phyloP scores from a whole-genome alignment of 23 tunicate genomes.

The Phallusia fumigata region DNA sequence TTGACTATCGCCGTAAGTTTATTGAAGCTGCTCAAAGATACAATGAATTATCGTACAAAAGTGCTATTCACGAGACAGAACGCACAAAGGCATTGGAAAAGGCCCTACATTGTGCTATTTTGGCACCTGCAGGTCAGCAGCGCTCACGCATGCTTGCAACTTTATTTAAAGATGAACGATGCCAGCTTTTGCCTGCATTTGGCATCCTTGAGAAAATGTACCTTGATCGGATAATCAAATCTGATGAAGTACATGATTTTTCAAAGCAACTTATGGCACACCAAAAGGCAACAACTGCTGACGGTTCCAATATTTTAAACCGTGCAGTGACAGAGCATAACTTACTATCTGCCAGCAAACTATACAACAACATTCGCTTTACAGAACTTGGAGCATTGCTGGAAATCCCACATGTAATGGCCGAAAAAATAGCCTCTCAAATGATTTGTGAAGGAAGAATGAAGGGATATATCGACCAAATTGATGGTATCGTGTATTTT shows the following conservation, averaged over 20 bases:
- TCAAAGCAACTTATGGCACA: constrained; percentile 83
- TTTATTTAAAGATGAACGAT: constrained; percentile 88
- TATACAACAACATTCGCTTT: constrained; percentile 83
- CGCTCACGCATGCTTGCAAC: constrained; percentile 89
- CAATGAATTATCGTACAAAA: constrained; percentile 88
- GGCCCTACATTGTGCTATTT: constrained; percentile 92
- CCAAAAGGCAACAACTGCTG: constrained; percentile 83
- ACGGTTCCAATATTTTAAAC: constrained; percentile 78
- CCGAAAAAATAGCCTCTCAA: constrained; percentile 87
- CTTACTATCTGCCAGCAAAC: constrained; percentile 86
- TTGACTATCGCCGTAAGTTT: constrained; percentile 89
- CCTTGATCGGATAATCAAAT: constrained; percentile 79
- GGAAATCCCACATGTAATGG: constrained; percentile 77
- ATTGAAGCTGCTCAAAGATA: constrained; percentile 94
- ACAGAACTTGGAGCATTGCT: constrained; percentile 77
- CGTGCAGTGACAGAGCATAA: constrained; percentile 93
- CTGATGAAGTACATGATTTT: constrained; percentile 82
- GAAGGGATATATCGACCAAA: constrained; percentile 94
- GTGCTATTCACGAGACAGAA: constrained; percentile 77
- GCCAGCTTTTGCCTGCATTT: constrained; percentile 76
- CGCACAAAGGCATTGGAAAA: constrained; percentile 85
- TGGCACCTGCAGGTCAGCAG: constrained; percentile 93
- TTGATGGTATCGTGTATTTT: constrained; percentile 82
- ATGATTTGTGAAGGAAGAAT: constrained; percentile 93
- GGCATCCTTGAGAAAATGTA: constrained; percentile 89